These are phyloP conservation scores for Drosophila ficusphila DNA, from an alignment of 1,140 invertebrate genomes.

Conservation along the genomic window DNA sequence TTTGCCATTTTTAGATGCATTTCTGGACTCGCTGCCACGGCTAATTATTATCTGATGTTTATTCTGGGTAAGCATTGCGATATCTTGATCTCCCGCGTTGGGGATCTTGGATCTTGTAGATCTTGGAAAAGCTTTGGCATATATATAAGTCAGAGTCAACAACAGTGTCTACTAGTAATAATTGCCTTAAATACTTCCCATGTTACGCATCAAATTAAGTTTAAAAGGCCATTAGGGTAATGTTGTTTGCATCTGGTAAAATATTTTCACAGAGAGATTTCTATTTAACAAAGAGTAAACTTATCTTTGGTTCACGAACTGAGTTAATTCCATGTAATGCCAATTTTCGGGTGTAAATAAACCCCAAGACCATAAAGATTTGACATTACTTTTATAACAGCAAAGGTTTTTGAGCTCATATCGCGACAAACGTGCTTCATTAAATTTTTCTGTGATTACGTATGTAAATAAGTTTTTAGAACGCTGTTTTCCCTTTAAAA, in stretches of 20 bases:
- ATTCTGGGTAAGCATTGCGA: constrained; percentile 85
- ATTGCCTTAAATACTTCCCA: background rate
- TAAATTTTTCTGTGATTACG: background rate
- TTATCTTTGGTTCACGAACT: background rate
- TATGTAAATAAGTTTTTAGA: background rate
- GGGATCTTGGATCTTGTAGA: background rate
- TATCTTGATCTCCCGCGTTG: constrained; percentile 28
- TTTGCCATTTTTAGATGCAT: constrained; percentile 85
- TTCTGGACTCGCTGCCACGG: constrained; percentile 86
- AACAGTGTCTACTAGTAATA: constrained; percentile 13
- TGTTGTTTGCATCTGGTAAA: background rate
- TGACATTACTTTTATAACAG: background rate
- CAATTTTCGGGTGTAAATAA: background rate
- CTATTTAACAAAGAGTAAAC: background rate
- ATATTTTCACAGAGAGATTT: background rate
- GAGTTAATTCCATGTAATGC: background rate
- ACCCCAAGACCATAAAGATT: background rate
- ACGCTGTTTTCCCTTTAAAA: too few species aligned
- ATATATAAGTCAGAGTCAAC: constrained; percentile 4
- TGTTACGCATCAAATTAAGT: constrained; percentile 8
- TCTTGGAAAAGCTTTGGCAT: constrained; percentile 5
- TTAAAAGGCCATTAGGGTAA: background rate
- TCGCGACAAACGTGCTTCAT: background rate
- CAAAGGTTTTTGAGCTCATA: background rate
- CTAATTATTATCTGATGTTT: constrained; percentile 87